Evolutionary conservation across 2,888 invertebrate genomes (phyloP).

Genomic region (Bugulina stolonifera): DNA sequence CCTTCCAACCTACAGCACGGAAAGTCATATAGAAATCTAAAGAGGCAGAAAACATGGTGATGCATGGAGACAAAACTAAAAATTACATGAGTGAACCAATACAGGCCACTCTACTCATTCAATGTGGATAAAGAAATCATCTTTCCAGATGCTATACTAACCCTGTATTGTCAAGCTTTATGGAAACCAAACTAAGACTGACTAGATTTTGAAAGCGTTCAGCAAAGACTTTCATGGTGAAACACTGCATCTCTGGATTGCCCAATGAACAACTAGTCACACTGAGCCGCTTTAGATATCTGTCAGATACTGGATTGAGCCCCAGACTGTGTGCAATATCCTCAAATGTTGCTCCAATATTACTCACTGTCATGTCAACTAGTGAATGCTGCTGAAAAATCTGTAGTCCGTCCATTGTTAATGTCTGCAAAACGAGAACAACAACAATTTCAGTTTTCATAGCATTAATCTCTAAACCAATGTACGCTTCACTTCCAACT

Average conservation of each 20-base stretch:
- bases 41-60: no score
- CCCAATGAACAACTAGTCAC: neutral
- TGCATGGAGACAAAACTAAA: no score
- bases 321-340: neutral
- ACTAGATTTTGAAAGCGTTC: neutral
- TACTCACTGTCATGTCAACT: neutral
- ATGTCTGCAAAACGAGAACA: neutral
- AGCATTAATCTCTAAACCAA: no score
- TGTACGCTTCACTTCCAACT: no score
- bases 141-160: no score
- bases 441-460: no score
- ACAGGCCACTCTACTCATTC: no score
- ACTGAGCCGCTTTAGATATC: neutral
- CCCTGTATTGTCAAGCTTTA: neutral
- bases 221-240: constrained; percentile 1
- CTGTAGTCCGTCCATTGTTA: neutral
- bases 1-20: neutral
- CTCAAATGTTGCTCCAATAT: neutral
- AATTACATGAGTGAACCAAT: no score
- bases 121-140: no score
- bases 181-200: neutral
- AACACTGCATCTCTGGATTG: neutral
- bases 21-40: no score
- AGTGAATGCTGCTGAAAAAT: neutral
- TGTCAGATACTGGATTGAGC: neutral